Conservation (phyloP, 2,113 vertebrate species). For the Geococcyx californianus region DNA sequence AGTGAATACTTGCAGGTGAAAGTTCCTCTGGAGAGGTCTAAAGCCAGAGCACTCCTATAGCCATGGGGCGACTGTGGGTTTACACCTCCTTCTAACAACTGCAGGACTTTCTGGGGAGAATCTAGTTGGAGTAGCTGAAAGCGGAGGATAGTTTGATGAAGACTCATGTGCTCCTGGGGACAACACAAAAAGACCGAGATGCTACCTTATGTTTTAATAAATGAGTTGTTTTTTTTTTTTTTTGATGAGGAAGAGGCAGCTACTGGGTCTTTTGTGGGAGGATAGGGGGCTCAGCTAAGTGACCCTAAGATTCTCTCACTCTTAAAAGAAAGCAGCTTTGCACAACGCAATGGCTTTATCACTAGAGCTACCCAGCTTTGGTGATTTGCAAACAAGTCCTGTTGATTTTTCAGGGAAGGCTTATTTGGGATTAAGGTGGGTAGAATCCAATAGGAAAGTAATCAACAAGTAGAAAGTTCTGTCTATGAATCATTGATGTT, state of each 20-base stretch:
- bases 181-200: background rate
- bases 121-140: background rate
- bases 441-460: background rate
- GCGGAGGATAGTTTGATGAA: background rate
- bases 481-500: background rate
- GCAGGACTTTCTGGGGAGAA: background rate
- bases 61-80: background rate
- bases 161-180: rapidly evolving
- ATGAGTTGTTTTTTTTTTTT: background rate
- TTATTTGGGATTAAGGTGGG: constrained; percentile 4
- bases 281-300: background rate
- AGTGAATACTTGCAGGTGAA: background rate
- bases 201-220: background rate
- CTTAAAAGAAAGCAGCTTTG: background rate
- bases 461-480: background rate
- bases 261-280: background rate
- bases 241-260: background rate
- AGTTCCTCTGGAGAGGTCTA: background rate
- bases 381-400: background rate
- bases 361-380: background rate
- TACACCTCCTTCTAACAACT: background rate
- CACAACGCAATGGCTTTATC: background rate
- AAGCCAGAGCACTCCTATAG: background rate
- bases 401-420: constrained; percentile 1
- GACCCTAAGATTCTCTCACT: background rate